Percentiles rank a stretch among this genome's conserved stretches.
phyloP scores from a whole-genome alignment of 2,888 invertebrate genomes.

The Euproctis similis region DNA sequence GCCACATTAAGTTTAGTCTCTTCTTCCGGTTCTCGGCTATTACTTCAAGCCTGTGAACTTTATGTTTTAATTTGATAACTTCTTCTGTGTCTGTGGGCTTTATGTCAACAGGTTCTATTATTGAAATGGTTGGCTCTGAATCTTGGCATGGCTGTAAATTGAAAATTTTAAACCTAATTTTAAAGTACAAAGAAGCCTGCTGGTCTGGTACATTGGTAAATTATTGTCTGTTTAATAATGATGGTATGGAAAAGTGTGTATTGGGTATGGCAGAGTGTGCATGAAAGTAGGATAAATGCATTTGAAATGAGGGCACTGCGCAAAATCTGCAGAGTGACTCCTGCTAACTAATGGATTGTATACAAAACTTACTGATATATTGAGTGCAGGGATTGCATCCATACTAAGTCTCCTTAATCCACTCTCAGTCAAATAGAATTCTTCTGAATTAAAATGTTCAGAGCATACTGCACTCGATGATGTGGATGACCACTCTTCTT shows the following conservation, averaged over 20 bases:
- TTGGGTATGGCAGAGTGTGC: too few species aligned
- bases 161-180: neutral
- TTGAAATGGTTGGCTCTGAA: slow-evolving; percentile 40
- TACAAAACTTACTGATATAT: slow-evolving; percentile 59
- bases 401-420: slow-evolving; percentile 45
- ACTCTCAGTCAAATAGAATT: slow-evolving; percentile 55
- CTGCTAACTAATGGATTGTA: too few species aligned
- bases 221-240: too few species aligned
- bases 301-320: too few species aligned
- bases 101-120: slow-evolving; percentile 32
- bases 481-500: slow-evolving; percentile 45
- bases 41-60: slow-evolving; percentile 44
- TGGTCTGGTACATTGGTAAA: too few species aligned
- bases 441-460: slow-evolving; percentile 45
- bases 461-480: slow-evolving; percentile 55
- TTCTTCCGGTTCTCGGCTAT: slow-evolving; percentile 46
- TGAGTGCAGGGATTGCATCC: slow-evolving; percentile 48
- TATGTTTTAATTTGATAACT: slow-evolving; percentile 46
- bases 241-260: too few species aligned
- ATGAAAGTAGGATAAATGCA: too few species aligned
- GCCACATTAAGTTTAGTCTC: slow-evolving; percentile 46
- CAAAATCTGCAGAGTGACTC: too few species aligned
- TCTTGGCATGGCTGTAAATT: slow-evolving; percentile 46
- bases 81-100: slow-evolving; percentile 43
- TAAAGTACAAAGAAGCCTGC: too few species aligned